Conservation (phyloP, 2,113 vertebrate genomes). For the cat (Felis catus) region DNA sequence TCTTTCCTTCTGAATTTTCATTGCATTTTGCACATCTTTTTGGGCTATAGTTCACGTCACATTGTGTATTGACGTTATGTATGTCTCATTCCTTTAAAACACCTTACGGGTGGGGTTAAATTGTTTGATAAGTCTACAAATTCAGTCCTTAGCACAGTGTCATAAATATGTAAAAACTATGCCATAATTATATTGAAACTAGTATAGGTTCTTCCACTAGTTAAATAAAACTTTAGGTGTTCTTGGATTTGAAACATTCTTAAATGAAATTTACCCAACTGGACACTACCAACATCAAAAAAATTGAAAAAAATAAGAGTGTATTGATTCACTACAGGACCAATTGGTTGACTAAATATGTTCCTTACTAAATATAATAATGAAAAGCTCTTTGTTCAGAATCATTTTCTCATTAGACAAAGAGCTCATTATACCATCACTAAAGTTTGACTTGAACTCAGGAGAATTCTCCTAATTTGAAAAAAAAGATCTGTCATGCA, state of each 20-base stretch:
- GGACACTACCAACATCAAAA: not conserved
- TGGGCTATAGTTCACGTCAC: not conserved
- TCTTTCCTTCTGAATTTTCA: not conserved
- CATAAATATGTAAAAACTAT: not conserved
- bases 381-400: conserved; percentile 34
- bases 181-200: not conserved
- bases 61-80: not conserved
- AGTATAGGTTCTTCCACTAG: not conserved
- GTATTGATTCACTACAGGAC: not conserved
- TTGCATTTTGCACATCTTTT: not conserved
- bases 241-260: not conserved
- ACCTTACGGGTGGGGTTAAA: not conserved
- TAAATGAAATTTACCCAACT: not conserved
- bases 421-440: conserved; percentile 43
- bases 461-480: not conserved
- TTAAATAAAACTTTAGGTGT: conserved; percentile 21
- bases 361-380: conserved; percentile 40
- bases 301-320: not conserved
- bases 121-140: not conserved
- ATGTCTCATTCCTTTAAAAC: not conserved
- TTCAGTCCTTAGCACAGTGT: not conserved
- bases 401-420: conserved; percentile 40
- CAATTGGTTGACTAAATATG: not conserved
- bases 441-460: conserved; percentile 8
- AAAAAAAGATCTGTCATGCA: not conserved